A percentile compares a stretch with the other conserved stretches of the same genome.
These are phyloP conservation scores for Drosophila tsacasi DNA, from an alignment of 1,140 invertebrate species.

Conservation along the genomic window DNA sequence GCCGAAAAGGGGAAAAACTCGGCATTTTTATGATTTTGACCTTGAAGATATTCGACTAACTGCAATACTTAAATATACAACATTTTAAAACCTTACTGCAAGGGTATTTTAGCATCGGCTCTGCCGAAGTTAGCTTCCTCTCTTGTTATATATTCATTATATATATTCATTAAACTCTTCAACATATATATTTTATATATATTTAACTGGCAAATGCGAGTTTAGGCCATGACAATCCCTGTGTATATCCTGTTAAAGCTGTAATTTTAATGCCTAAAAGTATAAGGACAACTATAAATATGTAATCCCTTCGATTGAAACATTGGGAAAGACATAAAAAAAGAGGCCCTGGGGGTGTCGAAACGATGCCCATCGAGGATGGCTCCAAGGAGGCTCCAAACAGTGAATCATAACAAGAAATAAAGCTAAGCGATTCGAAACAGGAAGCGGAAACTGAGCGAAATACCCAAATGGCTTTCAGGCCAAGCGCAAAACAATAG, in stretches of 20 bases:
- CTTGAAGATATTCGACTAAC: too few relatives aligned
- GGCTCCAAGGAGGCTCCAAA: constrained; percentile 4
- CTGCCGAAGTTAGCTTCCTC: too few relatives aligned
- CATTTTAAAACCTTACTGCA: too few relatives aligned
- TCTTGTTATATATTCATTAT: too few relatives aligned
- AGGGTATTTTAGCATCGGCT: too few relatives aligned
- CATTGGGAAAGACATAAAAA: constrained; percentile 24
- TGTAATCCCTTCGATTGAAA: constrained; percentile 61
- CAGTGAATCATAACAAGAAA: constrained; percentile 31
- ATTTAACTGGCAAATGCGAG: neutral
- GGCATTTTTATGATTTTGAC: too few relatives aligned
- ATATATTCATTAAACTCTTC: neutral
- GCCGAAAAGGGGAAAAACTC: too few relatives aligned
- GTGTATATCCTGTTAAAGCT: constrained; percentile 60
- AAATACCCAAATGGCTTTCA: constrained; percentile 62
- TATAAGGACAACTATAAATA: constrained; percentile 43
- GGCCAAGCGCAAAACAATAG: constrained; percentile 57
- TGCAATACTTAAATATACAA: too few relatives aligned
- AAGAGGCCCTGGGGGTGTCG: constrained; percentile 3
- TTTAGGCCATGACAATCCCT: neutral
- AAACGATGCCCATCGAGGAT: constrained; percentile 12
- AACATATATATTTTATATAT: neutral
- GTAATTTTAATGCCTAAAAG: constrained; percentile 53
- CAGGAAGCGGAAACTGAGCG: constrained; percentile 76
- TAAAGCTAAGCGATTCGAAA: constrained; percentile 49